Conservation (phyloP, 2,888 invertebrate species). For the Polyploca ridens region DNA sequence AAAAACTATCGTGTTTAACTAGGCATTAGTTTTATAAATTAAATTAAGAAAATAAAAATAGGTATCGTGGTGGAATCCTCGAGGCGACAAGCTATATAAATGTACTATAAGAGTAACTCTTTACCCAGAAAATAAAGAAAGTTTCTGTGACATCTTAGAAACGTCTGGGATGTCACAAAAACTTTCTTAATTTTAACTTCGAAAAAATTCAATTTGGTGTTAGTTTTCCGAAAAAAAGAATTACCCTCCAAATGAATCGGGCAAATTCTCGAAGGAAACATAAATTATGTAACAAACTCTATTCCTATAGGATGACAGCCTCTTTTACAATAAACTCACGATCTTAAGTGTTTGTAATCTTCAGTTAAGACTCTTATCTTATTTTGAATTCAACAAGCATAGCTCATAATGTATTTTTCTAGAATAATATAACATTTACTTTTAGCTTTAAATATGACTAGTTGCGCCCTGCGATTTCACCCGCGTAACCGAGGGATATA, state of each 20-base stretch:
- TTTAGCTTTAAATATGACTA: too few species aligned
- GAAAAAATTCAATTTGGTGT: neutral
- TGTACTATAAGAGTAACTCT: too few species aligned
- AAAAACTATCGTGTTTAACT: too few species aligned
- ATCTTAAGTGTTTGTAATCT: neutral
- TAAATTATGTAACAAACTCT: neutral
- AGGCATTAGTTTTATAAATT: too few species aligned
- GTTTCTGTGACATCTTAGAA: too few species aligned
- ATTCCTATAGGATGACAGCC: neutral
- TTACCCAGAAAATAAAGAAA: too few species aligned
- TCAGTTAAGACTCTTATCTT: neutral
- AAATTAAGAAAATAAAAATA: too few species aligned
- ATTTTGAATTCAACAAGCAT: neutral
- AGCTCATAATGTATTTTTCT: neutral
- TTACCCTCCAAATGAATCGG: neutral
- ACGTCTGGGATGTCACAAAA: neutral
- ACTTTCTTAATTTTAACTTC: neutral
- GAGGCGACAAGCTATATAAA: too few species aligned
- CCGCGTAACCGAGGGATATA: too few species aligned
- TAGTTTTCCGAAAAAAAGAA: neutral
- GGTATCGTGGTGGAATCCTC: too few species aligned
- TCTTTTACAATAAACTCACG: neutral
- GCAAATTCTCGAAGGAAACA: neutral
- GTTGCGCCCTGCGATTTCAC: too few species aligned
- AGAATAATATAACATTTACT: neutral